Evolutionary conservation across 2,797 vertebrate species (phyloP).

Genomic region (Eremophila alpestris): DNA sequence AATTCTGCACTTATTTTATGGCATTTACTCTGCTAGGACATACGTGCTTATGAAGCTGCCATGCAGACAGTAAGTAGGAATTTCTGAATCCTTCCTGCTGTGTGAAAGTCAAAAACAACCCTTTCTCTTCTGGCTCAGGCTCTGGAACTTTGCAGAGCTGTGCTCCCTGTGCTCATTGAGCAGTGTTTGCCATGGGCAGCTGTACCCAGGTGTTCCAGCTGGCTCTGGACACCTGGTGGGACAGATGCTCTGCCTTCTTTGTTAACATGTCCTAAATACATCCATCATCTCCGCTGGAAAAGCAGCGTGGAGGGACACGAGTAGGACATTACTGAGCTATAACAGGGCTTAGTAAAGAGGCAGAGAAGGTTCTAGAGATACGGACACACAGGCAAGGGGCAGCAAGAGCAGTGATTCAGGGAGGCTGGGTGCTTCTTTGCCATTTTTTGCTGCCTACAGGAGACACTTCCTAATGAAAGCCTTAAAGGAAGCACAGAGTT

Average conservation of each 20-base stretch:
- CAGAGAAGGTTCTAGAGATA: background rate
- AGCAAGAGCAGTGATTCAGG: background rate
- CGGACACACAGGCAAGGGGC: too few species aligned
- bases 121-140: background rate
- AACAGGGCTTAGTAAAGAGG: background rate
- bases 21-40: background rate
- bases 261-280: background rate
- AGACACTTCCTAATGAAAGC: background rate
- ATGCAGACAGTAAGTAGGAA: background rate
- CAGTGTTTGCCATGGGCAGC: background rate
- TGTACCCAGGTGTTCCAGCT: fast-evolving
- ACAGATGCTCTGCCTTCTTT: background rate
- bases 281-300: background rate
- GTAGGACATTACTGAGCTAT: background rate
- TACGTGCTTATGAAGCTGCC: background rate
- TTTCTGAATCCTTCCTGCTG: background rate
- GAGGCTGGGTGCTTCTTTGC: background rate
- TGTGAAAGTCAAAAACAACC: background rate
- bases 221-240: background rate
- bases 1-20: background rate
- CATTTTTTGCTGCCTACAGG: background rate
- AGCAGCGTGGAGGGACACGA: background rate
- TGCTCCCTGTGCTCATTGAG: background rate
- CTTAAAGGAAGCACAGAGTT: background rate
- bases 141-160: background rate